Conservation (phyloP, 2,113 vertebrate genomes). For the Thunnus thynnus region DNA sequence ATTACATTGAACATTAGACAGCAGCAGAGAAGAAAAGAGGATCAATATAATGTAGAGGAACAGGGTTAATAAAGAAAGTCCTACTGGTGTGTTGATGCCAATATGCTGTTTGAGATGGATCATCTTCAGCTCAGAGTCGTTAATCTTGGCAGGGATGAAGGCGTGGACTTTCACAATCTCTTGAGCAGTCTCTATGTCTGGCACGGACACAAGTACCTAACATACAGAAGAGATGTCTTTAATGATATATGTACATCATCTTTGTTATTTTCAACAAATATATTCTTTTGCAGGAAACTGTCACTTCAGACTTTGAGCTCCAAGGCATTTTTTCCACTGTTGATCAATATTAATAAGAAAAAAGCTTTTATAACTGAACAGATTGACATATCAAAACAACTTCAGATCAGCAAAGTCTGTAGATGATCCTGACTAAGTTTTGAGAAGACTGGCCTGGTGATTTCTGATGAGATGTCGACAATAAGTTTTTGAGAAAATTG, state of each 20-base stretch:
- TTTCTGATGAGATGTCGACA: too few relatives aligned
- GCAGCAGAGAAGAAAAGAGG: background rate
- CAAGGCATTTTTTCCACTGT: too few relatives aligned
- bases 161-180: conserved; percentile 72
- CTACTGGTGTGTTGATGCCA: conserved; percentile 69
- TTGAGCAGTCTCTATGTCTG: conserved; percentile 56
- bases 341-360: too few relatives aligned
- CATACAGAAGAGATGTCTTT: background rate
- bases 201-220: conserved; percentile 72
- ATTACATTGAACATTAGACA: background rate
- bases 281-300: background rate
- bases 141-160: conserved; percentile 49
- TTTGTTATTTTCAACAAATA: too few relatives aligned
- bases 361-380: too few relatives aligned
- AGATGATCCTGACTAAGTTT: too few relatives aligned
- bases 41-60: too few relatives aligned
- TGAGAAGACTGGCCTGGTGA: too few relatives aligned
- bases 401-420: too few relatives aligned
- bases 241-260: background rate
- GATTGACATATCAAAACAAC: too few relatives aligned
- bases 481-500: too few relatives aligned
- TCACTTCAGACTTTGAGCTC: background rate
- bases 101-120: conserved; percentile 46
- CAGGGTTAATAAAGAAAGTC: background rate
- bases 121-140: conserved; percentile 59